Base-by-base conservation (phyloP, 2,797 vertebrate genomes). In the Scyliorhinus canicula region DNA sequence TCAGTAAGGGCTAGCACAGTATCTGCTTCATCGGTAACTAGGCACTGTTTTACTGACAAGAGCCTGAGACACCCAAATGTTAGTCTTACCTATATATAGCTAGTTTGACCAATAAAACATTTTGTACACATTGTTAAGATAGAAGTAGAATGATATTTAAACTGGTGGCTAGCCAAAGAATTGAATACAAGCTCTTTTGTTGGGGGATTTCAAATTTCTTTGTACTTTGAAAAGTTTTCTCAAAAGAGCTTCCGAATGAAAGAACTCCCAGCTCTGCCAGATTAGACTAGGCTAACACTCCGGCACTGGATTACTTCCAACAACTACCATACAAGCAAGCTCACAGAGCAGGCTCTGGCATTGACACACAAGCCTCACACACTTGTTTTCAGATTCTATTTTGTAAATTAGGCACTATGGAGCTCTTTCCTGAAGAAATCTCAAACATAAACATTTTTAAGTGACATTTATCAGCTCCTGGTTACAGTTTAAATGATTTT, bases 241-340 rank as follows among this genome's bases (percentile, higher is more conserved):
- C 93, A 93, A 91, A 93, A 93, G 67, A 71, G 67, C 44, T 52
- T 71, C 26, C 12, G 7, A 63, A 63, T 65, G 52, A 91, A 91
- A 93, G 69, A 65, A 19, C 93, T 93, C 47, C 65, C 28, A 35
- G 47, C 65, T 71, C 65, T 93, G 93, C 67, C 93, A 93, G 93
- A 26, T 77, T n/a, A 93, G 40, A 93, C 50, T n/a, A 93, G n/a
- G 44, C 60, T 5, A 93, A 93, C 60, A 44, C 24, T 88, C 88
- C 63, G 52, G 31, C 93, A 69, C 63, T 93, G 93, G 35, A 65
- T 52, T 5, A 69, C 4, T 52, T 93, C 93, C 93, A 93, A 91
- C 26, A 91, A 63, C 57, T 63, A 65, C 7, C 93, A 74, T n/a
- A 93, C 63, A 69, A 71, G 67, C 65, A 93, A 71, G 6, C 93